Base-by-base conservation (phyloP, 2,888 invertebrate species). In the Petrolisthes cinctipes region DNA sequence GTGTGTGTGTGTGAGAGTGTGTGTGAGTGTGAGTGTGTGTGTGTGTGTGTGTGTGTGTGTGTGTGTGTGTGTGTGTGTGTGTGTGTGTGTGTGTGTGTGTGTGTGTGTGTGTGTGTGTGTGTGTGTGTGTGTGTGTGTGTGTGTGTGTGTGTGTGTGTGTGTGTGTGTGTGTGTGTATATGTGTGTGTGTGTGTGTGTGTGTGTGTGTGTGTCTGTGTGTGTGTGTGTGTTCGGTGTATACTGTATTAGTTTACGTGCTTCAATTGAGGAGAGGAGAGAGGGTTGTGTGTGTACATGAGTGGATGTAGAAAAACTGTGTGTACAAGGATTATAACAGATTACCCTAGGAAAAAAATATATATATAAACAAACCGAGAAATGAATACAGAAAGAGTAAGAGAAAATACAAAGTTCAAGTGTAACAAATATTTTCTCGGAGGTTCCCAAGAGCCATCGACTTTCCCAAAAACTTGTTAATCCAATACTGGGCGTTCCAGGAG, bases 401-500 rank as follows among this genome's bases (percentile, higher is more conserved):
- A 37, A 37, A 37, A 37, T 37, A 37, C 37, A 37, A 37, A 79
- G 79, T 71, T 85, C 80, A 85, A 85, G 85, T 85, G 85, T 85
- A 85, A 85, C 71, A 85, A 85, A 85, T 85, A 85, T 80, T 85
- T 80, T 73, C 86, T 71, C 23, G 61, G 80, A 71, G 75, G 75
- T 61, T 82, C 86, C 73, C 82, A 68, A 54, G 82, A 78, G 78
- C 76, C 37, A 76, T 86, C 68, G 86, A 86, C 73, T 86, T 82
- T 66, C 51, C 82, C 81, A 57, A 57, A 85, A 86, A 86, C 86
- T 86, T 86, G 81, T 86, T 86, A 86, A 86, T 86, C 75, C 86
- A 86, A 86, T 86, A 86, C 81, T 76, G 51, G 73, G n/a, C 71
- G 71, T 71, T 14, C 20, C 71, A 6, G 17, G 7, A 61, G 61